Percentiles rank a stretch among this genome's conserved stretches.
Conservation (phyloP, 2,888 invertebrate genomes). For the Tenthredo livida region DNA sequence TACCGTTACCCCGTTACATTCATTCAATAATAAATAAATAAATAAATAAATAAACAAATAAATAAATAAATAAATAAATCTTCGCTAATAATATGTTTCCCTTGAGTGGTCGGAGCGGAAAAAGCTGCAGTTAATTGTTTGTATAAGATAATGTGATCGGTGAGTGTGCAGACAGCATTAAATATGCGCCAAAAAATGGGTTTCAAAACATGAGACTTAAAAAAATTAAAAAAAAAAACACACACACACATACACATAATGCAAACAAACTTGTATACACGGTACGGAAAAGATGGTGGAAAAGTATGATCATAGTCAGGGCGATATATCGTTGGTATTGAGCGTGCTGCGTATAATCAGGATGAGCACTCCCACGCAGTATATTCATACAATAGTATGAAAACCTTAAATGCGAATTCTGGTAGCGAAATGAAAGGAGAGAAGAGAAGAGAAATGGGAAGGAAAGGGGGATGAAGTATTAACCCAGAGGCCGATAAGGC, state of each 20-base stretch:
- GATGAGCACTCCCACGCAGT: not conserved
- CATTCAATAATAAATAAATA: not conserved
- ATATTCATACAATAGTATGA: not conserved
- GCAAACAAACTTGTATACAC: too few relatives aligned
- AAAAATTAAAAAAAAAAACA: not conserved
- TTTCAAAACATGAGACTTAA: not conserved
- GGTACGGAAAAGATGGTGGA: not conserved
- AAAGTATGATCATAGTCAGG: not conserved
- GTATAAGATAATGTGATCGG: constrained; percentile 23
- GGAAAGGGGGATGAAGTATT: not conserved
- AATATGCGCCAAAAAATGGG: not conserved
- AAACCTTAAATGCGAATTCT: not conserved
- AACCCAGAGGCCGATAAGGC: constrained; percentile 33
- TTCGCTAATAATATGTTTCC: not conserved
- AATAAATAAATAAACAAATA: too few relatives aligned
- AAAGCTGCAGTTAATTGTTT: not conserved
- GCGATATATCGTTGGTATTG: constrained; percentile 37
- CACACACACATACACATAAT: not conserved
- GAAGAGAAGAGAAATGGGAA: not conserved
- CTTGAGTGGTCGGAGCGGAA: not conserved
- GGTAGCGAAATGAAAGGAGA: not conserved
- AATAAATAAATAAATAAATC: not conserved
- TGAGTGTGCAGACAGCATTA: not conserved
- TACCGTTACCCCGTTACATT: too few relatives aligned
- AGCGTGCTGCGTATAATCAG: constrained; percentile 41